These are phyloP conservation scores for Zaprionus camerounensis DNA, from an alignment of 1,140 invertebrate species.

Conservation along the genomic window DNA sequence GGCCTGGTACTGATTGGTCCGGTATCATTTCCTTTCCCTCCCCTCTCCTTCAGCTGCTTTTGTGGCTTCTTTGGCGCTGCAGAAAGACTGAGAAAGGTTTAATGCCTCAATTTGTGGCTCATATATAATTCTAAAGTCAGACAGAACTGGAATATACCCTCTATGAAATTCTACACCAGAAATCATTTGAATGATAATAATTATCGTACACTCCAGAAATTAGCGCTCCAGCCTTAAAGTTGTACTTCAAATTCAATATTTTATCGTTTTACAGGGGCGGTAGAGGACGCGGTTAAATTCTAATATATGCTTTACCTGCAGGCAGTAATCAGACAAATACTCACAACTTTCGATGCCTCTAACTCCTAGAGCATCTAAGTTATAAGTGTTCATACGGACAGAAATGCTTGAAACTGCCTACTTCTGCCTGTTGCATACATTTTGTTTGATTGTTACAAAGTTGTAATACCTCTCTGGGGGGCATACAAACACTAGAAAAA, in stretches of 20 bases:
- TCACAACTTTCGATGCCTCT: not conserved
- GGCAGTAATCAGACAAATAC: not conserved
- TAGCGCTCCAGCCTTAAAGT: too few relatives aligned
- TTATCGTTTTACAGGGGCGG: not conserved
- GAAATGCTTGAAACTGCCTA: too few relatives aligned
- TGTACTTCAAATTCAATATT: not conserved
- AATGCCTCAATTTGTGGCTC: too few relatives aligned
- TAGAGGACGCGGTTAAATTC: not conserved
- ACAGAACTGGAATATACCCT: not conserved
- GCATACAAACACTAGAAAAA: too few relatives aligned
- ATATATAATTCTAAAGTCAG: not conserved
- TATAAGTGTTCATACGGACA: not conserved
- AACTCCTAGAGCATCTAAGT: not conserved
- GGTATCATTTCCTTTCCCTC: not conserved
- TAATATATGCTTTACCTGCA: not conserved
- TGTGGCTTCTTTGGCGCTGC: not conserved
- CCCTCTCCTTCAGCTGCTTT: not conserved
- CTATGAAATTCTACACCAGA: not conserved
- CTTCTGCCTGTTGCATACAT: not conserved
- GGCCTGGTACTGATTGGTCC: not conserved
- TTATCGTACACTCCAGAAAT: too few relatives aligned
- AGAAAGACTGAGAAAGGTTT: not conserved
- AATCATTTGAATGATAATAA: too few relatives aligned
- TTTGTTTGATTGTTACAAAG: too few relatives aligned
- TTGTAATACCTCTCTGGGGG: too few relatives aligned